phyloP scores from a whole-genome alignment of 2,888 invertebrate genomes.

The Adineta ricciae region DNA sequence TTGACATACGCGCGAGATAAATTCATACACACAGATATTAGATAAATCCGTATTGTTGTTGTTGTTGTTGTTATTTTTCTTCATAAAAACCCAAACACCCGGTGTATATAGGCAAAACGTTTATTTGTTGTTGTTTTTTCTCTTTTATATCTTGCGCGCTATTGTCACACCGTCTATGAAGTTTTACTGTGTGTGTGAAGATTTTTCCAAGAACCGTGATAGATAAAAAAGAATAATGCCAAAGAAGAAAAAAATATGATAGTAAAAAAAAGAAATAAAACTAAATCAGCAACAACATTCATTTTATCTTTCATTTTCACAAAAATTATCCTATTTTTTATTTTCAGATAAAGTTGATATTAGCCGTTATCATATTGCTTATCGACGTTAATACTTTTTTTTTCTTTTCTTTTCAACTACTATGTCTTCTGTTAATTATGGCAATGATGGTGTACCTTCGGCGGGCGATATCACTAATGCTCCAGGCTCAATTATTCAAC shows the following conservation, averaged over 20 bases:
- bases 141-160: slow-evolving; percentile 5
- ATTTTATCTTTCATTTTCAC: not conserved
- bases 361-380: not conserved
- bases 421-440: not conserved
- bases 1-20: not conserved
- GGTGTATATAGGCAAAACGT: slow-evolving; percentile 1
- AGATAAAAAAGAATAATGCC: not conserved
- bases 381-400: not conserved
- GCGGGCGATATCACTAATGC: not conserved
- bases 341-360: not conserved
- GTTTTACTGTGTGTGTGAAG: not conserved
- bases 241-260: slow-evolving; percentile 6
- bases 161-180: slow-evolving; percentile 3
- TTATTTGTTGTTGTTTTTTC: not conserved
- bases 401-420: too few species aligned
- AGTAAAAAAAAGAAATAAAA: slow-evolving; percentile 7
- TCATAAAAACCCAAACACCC: not conserved
- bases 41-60: not conserved
- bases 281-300: not conserved
- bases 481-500: not conserved
- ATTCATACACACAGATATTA: not conserved
- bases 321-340: not conserved
- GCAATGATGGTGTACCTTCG: not conserved
- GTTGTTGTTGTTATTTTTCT: slow-evolving; percentile 1
- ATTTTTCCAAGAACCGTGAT: not conserved